phyloP scores from a whole-genome alignment of 1,140 invertebrate species.

The Eciton burchellii region DNA sequence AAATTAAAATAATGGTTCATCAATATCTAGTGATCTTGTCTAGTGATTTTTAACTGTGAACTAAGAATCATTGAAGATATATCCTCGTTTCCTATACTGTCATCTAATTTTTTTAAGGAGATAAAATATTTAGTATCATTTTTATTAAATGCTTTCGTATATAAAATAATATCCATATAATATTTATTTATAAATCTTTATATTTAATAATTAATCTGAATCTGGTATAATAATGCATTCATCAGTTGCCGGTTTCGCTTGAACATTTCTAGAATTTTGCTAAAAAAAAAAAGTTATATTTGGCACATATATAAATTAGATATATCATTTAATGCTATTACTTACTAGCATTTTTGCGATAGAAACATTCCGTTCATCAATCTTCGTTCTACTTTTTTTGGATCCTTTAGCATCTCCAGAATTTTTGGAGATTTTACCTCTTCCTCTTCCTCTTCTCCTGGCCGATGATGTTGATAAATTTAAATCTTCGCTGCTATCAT shows the following conservation, averaged over 20 bases:
- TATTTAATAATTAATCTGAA: slow-evolving; percentile 48
- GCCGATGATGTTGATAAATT: background rate
- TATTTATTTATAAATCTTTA: background rate
- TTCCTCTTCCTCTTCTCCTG: background rate
- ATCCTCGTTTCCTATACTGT: no score
- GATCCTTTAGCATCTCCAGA: slow-evolving; percentile 41
- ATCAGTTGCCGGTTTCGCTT: background rate
- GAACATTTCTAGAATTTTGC: background rate
- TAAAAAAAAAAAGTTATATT: slow-evolving; percentile 14
- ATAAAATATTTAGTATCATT: background rate
- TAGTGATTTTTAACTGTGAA: no score
- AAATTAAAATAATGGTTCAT: no score
- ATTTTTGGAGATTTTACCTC: slow-evolving; percentile 9
- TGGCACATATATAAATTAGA: background rate
- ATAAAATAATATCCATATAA: slow-evolving; percentile 26
- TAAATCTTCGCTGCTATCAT: slow-evolving; percentile 19
- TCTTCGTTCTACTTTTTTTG: slow-evolving; percentile 27
- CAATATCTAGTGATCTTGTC: no score
- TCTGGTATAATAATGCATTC: slow-evolving; percentile 7
- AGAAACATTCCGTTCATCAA: background rate
- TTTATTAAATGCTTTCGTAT: slow-evolving; percentile 25
- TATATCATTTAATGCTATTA: background rate
- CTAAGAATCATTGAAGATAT: no score
- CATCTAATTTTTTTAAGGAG: background rate
- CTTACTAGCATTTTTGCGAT: slow-evolving; percentile 5